phyloP scores from a whole-genome alignment of 2,797 vertebrate genomes.

The Lagorchestes hirsutus region DNA sequence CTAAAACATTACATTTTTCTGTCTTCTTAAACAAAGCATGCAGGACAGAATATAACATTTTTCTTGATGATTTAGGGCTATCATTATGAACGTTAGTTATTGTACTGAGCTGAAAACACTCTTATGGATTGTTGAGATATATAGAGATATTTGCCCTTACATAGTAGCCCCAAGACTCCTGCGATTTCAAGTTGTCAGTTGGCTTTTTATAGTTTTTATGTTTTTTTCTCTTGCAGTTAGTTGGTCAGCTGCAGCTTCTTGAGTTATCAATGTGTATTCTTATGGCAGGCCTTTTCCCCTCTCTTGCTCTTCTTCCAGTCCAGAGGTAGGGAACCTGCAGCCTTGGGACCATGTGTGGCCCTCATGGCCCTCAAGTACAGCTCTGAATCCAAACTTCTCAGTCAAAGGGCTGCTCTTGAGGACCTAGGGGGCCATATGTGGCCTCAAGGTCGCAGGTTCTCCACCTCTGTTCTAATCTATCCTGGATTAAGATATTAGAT shows the following conservation, averaged over 20 bases:
- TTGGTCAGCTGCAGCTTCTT: background rate
- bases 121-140: slow-evolving; percentile 29
- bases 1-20: slow-evolving; percentile 38
- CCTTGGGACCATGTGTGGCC: too few species aligned
- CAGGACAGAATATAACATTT: slow-evolving; percentile 21
- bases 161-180: background rate
- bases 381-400: too few species aligned
- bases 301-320: slow-evolving; percentile 13
- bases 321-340: too few species aligned
- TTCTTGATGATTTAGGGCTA: slow-evolving; percentile 28
- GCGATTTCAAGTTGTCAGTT: background rate
- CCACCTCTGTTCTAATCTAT: background rate
- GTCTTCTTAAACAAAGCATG: slow-evolving; percentile 25
- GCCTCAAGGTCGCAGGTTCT: too few species aligned
- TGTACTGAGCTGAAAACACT: background rate
- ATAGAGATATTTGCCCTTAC: background rate
- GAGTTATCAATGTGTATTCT: slow-evolving; percentile 3
- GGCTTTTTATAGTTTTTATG: background rate
- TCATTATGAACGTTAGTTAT: background rate
- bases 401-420: too few species aligned
- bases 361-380: too few species aligned
- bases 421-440: background rate
- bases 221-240: slow-evolving; percentile 9
- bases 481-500: slow-evolving; percentile 30
- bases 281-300: background rate